Evolutionary conservation across 2,797 vertebrate species (phyloP), one percentile per base, ranked within the genome.

Genomic region (Columba guinea): DNA sequence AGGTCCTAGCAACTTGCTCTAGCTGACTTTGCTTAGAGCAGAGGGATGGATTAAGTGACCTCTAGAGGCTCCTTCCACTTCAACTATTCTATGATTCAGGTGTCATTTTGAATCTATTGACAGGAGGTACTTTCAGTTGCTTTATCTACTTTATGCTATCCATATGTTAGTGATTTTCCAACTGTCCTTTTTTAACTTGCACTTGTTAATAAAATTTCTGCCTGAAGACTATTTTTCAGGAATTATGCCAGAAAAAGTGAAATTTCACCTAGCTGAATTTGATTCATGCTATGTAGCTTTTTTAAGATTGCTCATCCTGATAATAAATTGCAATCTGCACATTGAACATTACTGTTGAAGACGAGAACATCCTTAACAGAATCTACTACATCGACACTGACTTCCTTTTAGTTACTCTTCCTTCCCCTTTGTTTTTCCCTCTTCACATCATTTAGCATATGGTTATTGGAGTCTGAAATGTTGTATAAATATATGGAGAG

Each of bases 1-100:
- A 79, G 7, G 9, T 58, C 32, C 35, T 65, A 82, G 27, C 11
- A 70, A 85, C 32, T 5, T 85, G 30, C 9, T 39, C 14, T 20
- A 35, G 16, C 0, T 63, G 10, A 44, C 27, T 52, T 74, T 52
- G 9, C 35, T 56, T 71, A 52, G 19, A 67, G 22, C 5, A 56
- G 4, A 1, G 12, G 2, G 1, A 6, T 46, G 20, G n/a, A 85
- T 13, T 37, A 67, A 49, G 6, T 21, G 13, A 64, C 5, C 17
- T 87, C 8, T 63, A 78, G 58, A 87, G 37, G 7, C 8, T 41
- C 13, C 16, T 83, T 85, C 60, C 28, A 74, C 16, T 12, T 68
- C 46, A 84, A 24, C 13, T 35, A 15, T 32, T 64, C 32, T 27
- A 24, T 3, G 1, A 65, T 35, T 74, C 49, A 68, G 71, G 88